A percentile compares a stretch with the other conserved stretches of the same genome.
Conservation (phyloP, 2,113 vertebrate genomes). For the Phrynosoma blainvillii region DNA sequence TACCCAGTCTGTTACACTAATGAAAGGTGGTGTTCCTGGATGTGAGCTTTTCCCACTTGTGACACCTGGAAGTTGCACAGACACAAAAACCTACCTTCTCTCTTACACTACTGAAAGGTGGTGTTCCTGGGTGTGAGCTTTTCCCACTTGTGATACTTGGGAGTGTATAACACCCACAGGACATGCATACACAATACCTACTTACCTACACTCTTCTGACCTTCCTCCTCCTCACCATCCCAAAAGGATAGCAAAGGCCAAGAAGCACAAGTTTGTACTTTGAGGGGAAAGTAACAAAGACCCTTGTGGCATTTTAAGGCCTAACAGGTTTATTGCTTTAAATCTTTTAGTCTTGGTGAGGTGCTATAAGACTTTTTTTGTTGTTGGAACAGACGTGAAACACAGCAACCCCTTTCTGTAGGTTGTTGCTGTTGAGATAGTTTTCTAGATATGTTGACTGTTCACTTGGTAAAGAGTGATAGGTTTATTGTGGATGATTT, state of each 20-base stretch:
- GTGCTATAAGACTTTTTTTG: not conserved
- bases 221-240: not conserved
- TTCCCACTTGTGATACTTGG: not conserved
- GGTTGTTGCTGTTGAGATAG: not conserved
- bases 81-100: not conserved
- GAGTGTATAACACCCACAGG: no score
- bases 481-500: not conserved
- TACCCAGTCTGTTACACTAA: not conserved
- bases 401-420: not conserved
- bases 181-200: not conserved
- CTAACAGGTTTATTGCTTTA: not conserved
- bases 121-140: not conserved
- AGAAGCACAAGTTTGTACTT: constrained; percentile 11
- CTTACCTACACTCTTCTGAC: not conserved
- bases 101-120: not conserved
- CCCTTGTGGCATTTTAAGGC: not conserved
- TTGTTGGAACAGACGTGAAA: not conserved
- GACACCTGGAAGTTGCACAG: not conserved
- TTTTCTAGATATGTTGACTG: not conserved
- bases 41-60: not conserved
- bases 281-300: not conserved
- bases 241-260: not conserved
- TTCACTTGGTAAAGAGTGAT: not conserved
- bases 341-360: not conserved
- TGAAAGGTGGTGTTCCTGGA: not conserved